phyloP scores from a whole-genome alignment of 2,888 invertebrate species.

The Lucinisca nassula region DNA sequence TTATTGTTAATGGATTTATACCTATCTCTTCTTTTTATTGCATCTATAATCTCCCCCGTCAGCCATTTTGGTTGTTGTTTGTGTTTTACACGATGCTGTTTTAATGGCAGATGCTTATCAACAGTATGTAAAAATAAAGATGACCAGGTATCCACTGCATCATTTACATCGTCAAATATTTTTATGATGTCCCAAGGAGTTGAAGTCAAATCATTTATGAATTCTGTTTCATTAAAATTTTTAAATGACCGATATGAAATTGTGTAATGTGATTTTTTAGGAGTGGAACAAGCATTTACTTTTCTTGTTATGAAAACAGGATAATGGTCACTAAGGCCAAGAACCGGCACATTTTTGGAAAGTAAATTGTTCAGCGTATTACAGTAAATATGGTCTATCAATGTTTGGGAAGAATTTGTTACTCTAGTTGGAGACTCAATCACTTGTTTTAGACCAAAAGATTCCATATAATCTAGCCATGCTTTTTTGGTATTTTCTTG shows the following conservation, averaged over 20 bases:
- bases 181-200: neutral
- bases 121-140: neutral
- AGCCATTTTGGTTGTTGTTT: slow-evolving; percentile 7
- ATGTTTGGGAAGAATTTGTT: neutral
- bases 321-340: slow-evolving; percentile 9
- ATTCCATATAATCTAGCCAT: neutral
- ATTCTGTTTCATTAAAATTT: neutral
- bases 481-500: neutral
- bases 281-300: neutral
- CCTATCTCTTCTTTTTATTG: too few species aligned
- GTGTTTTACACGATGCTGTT: neutral
- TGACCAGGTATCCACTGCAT: slow-evolving; percentile 11
- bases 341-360: too few species aligned
- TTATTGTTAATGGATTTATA: too few species aligned
- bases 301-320: neutral
- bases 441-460: neutral
- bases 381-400: slow-evolving; percentile 8
- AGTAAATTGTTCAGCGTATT: neutral
- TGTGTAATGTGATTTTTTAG: neutral
- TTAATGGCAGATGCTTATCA: neutral
- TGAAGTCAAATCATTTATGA: neutral
- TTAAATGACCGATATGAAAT: slow-evolving; percentile 12
- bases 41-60: too few species aligned
- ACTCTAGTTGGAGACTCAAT: neutral
- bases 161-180: neutral